Evolutionary conservation across 2,888 invertebrate species (phyloP), one percentile per base, ranked within the genome.

Genomic region (Mamestra brassicae): DNA sequence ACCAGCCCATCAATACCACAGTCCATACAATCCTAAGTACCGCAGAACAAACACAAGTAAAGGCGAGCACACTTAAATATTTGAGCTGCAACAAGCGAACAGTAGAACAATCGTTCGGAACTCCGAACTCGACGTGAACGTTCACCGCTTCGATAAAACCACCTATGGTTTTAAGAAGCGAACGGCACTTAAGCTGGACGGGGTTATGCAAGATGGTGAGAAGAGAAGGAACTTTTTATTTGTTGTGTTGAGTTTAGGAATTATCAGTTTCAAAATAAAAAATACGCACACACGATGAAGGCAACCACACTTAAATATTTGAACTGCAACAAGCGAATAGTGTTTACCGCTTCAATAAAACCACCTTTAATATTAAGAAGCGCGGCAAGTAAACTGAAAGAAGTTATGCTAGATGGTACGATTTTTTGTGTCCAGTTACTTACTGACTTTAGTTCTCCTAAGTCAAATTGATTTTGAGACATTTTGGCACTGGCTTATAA

Each of bases 291-390:
- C 0, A 26, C 26, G 63, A 50, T 45, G 62, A n/a, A 76, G 69
- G 64, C 69, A 76, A 15, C 0, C 65, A 76, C 63, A 79, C 75
- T 84, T 87, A 86, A 90, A 89, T 89, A 89, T 86, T 87, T 84
- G 76, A 87, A 88, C 89, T 89, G 90, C 89, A 91, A 90, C 91
- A 92, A 93, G 89, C 89, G 89, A 90, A 89, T 90, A 87, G 86
- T 86, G 65, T 88, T 90, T 89, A 90, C 85, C 85, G 85, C 86
- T 85, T 86, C 93, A 94, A 94, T 96, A 96, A 95, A 95, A 95
- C 95, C 95, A 94, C 93, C 93, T 92, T 93, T 94, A 95, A 94
- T 93, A 95, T 95, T 95, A 95, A 95, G 94, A 93, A 93, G 93
- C 90, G 92, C 91, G 92, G 95, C 95, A 96, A 95, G 96, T 95